phyloP scores from a whole-genome alignment of 2,888 invertebrate species.

The Amphipyra tragopoginis region DNA sequence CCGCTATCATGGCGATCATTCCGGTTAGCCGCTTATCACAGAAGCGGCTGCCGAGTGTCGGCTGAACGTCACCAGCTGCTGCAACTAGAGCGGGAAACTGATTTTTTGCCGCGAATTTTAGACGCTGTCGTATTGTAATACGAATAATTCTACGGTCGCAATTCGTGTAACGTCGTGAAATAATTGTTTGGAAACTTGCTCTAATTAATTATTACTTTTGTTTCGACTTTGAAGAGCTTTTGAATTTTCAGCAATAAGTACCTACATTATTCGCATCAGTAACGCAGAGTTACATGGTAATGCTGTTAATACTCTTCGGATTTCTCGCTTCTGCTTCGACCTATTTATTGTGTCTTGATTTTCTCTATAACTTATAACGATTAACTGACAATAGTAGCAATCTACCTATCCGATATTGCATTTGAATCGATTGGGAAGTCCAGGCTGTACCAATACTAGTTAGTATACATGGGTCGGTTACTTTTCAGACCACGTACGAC shows the following conservation, averaged over 20 bases:
- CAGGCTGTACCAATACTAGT: neutral
- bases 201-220: constrained; percentile 21
- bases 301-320: too few relatives aligned
- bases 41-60: constrained; percentile 40
- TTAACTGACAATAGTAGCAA: neutral
- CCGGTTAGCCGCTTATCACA: constrained; percentile 77
- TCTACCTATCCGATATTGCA: neutral
- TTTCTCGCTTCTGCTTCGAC: too few relatives aligned
- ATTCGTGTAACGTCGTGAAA: constrained; percentile 17
- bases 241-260: neutral
- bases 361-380: neutral
- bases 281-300: neutral
- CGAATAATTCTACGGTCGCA: constrained; percentile 8
- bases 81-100: constrained; percentile 76
- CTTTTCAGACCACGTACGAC: neutral
- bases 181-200: constrained; percentile 21
- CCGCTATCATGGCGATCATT: constrained; percentile 77
- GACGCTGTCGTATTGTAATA: constrained; percentile 25
- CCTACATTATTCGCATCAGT: neutral
- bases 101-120: constrained; percentile 69
- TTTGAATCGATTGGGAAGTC: too few relatives aligned
- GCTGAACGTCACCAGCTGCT: constrained; percentile 30
- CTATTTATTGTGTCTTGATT: neutral
- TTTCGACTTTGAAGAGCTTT: neutral
- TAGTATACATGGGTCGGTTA: neutral